phyloP scores from a whole-genome alignment of 2,113 vertebrate species.

The Nettapus auritus region DNA sequence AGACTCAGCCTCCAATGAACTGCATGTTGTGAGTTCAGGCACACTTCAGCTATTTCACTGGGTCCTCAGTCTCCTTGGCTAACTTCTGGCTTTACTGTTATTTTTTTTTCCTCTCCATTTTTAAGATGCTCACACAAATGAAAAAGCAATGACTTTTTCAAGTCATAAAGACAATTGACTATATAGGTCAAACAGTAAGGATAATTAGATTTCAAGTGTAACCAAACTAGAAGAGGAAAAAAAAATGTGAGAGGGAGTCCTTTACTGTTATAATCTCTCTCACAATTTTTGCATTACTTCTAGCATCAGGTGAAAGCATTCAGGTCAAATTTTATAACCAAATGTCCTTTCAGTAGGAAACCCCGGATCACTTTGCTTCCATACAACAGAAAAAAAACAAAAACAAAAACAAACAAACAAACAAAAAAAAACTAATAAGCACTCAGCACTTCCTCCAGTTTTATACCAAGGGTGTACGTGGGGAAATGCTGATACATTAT shows the following conservation, averaged over 20 bases:
- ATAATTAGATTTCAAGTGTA: neutral
- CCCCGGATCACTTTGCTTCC: neutral
- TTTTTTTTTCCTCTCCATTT: neutral
- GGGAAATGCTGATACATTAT: neutral
- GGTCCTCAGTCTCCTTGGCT: neutral
- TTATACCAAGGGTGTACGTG: neutral
- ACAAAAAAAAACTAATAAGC: neutral
- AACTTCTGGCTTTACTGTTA: neutral
- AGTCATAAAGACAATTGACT: neutral
- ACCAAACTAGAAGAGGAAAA: neutral
- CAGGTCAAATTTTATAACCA: neutral
- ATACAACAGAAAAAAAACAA: neutral
- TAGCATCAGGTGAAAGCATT: rapidly evolving
- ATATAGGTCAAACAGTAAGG: neutral
- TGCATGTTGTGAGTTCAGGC: neutral
- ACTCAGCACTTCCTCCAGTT: neutral
- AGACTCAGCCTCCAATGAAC: neutral
- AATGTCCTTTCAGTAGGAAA: neutral
- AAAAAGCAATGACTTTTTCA: neutral
- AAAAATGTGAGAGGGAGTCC: neutral
- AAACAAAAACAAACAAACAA: neutral
- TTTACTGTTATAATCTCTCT: neutral
- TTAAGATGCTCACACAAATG: neutral
- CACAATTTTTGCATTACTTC: neutral
- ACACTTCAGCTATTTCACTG: neutral